These are phyloP conservation scores for Odontesthes bonariensis DNA, from an alignment of 2,113 vertebrate species.

Conservation along the genomic window DNA sequence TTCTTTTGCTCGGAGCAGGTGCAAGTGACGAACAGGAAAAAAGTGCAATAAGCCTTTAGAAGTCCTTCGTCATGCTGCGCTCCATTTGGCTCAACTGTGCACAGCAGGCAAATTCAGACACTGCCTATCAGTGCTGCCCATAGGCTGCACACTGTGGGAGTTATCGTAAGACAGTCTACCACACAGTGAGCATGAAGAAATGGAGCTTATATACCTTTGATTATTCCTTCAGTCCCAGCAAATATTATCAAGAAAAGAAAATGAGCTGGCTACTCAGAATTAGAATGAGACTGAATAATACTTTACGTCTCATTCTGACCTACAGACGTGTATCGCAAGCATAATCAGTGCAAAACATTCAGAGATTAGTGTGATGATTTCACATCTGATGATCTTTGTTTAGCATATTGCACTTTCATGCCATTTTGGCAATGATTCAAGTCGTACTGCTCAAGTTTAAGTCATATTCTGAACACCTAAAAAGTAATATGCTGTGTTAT, in stretches of 20 bases:
- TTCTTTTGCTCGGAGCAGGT: conserved; percentile 3
- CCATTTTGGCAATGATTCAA: not conserved
- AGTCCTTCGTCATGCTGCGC: conserved; percentile 55
- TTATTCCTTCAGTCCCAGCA: conserved; percentile 20
- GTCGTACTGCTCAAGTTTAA: not conserved
- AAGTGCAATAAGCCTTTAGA: conserved; percentile 33
- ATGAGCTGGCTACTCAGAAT: conserved; percentile 19
- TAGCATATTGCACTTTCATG: conserved; percentile 4
- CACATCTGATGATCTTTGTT: conserved; percentile 3
- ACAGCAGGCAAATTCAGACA: conserved; percentile 49
- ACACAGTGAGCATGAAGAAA: conserved; percentile 13
- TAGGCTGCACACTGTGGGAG: conserved; percentile 6
- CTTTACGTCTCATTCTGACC: conserved; percentile 22
- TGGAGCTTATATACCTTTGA: conserved; percentile 40
- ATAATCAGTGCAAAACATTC: conserved; percentile 46
- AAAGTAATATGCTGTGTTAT: not conserved
- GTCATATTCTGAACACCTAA: not conserved
- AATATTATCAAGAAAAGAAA: not conserved
- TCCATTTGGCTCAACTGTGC: conserved; percentile 48
- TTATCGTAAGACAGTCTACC: conserved; percentile 22
- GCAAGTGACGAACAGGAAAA: conserved; percentile 25
- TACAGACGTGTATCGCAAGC: conserved; percentile 38
- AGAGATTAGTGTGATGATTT: conserved; percentile 8
- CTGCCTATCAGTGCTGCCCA: conserved; percentile 39
- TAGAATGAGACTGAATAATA: conserved; percentile 3